These are phyloP conservation scores for Zaprionus bogoriensis DNA, from an alignment of 2,888 invertebrate genomes.

Conservation along the genomic window DNA sequence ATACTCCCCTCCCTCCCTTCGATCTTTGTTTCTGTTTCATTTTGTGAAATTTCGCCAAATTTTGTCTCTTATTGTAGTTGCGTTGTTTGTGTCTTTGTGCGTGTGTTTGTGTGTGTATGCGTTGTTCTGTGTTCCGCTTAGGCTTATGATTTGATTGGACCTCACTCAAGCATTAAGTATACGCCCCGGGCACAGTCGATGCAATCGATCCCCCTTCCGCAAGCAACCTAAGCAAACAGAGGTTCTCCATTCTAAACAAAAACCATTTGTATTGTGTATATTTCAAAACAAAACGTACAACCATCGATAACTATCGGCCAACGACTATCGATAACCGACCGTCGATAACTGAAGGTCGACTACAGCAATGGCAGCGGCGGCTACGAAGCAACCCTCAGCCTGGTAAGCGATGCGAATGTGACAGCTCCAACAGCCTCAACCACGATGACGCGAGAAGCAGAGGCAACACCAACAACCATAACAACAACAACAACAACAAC, in stretches of 20 bases:
- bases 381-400: conserved; percentile 55
- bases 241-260: conserved; percentile 10
- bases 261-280: conserved; percentile 34
- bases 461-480: conserved; percentile 18
- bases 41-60: conserved; percentile 41
- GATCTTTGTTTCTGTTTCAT: neutral
- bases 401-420: conserved; percentile 41
- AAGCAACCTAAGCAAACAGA: conserved; percentile 9
- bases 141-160: conserved; percentile 26
- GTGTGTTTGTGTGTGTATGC: conserved; percentile 7
- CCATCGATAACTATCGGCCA: neutral
- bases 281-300: conserved; percentile 19
- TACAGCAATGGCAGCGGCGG: conserved; percentile 61
- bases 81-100: conserved; percentile 14
- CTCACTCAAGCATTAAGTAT: conserved; percentile 14
- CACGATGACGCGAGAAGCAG: conserved; percentile 28
- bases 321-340: neutral
- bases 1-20: neutral
- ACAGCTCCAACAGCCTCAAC: conserved; percentile 12
- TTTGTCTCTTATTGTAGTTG: conserved; percentile 27
- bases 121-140: conserved; percentile 5
- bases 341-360: conserved; percentile 60
- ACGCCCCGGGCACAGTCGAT: conserved; percentile 9
- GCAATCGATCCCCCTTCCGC: conserved; percentile 6
- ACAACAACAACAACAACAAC: neutral